Percentiles rank a stretch among this genome's conserved stretches.
These are phyloP conservation scores for Meghimatium bilineatum DNA, from an alignment of 2,888 invertebrate species.

Conservation along the genomic window DNA sequence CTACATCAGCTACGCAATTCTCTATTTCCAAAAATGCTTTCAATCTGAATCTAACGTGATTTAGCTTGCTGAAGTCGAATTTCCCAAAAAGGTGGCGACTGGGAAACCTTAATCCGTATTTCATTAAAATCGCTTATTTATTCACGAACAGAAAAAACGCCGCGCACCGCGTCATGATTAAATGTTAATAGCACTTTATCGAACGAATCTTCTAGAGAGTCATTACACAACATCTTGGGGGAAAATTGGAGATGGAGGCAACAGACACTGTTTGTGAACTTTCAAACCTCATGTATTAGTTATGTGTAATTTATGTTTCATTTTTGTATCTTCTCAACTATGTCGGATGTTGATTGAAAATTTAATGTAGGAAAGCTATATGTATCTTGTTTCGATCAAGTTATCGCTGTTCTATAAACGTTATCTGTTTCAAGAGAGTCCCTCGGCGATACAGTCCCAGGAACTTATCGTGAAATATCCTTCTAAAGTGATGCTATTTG, in stretches of 20 bases:
- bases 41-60: constrained; percentile 6
- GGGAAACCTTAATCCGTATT: constrained; percentile 20
- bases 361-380: too few species aligned
- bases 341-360: too few species aligned
- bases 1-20: not conserved
- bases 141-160: constrained; percentile 15
- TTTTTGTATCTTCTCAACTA: too few species aligned
- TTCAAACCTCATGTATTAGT: not conserved
- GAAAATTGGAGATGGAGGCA: not conserved
- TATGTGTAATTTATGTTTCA: too few species aligned
- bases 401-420: too few species aligned
- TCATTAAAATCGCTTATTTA: constrained; percentile 37
- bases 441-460: too few species aligned
- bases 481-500: too few species aligned
- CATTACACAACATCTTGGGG: not conserved
- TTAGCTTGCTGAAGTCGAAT: constrained; percentile 8
- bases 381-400: too few species aligned
- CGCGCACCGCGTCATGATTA: constrained; percentile 9
- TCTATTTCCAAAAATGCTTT: not conserved
- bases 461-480: too few species aligned
- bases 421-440: too few species aligned
- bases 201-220: not conserved
- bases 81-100: constrained; percentile 5
- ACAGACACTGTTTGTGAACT: too few species aligned
- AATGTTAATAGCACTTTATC: constrained; percentile 37